Percentiles rank a stretch among this genome's conserved stretches.
Evolutionary conservation across 2,888 invertebrate species (phyloP).

Genomic region (Perithous albicinctus): DNA sequence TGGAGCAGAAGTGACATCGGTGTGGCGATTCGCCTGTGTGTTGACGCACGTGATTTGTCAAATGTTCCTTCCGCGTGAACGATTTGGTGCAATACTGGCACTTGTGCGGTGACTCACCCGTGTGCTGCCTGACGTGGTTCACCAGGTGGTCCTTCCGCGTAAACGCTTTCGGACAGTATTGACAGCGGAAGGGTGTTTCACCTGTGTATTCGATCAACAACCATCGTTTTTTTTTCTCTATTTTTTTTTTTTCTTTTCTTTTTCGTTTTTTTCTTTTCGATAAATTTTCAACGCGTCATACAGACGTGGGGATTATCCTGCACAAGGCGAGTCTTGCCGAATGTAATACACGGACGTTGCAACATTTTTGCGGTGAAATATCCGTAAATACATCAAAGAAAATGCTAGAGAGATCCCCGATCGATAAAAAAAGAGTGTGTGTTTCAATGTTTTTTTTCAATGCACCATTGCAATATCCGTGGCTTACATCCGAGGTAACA

Average conservation of each 20-base stretch:
- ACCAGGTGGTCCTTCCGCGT: conserved; percentile 93
- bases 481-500: conserved; percentile 58
- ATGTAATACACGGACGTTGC: conserved; percentile 72
- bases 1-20: conserved; percentile 93
- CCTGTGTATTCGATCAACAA: conserved; percentile 81
- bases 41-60: conserved; percentile 94
- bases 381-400: background rate
- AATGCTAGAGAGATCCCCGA: background rate
- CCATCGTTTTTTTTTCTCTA: conserved; percentile 53
- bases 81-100: conserved; percentile 92
- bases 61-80: conserved; percentile 92
- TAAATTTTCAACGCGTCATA: conserved; percentile 68
- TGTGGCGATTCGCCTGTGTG: conserved; percentile 96
- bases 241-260: conserved; percentile 41
- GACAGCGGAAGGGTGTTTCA: conserved; percentile 92
- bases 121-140: conserved; percentile 90
- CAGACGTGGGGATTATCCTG: conserved; percentile 75
- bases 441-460: conserved; percentile 1
- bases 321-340: conserved; percentile 77
- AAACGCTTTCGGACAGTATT: conserved; percentile 94
- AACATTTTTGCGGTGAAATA: conserved; percentile 18
- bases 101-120: conserved; percentile 92
- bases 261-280: conserved; percentile 49
- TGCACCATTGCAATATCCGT: conserved; percentile 65
- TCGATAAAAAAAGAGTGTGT: background rate